A percentile compares a stretch with the other conserved stretches of the same genome.
Conservation (phyloP, 1,140 invertebrate species). For the Doryteuthis pealeii region DNA sequence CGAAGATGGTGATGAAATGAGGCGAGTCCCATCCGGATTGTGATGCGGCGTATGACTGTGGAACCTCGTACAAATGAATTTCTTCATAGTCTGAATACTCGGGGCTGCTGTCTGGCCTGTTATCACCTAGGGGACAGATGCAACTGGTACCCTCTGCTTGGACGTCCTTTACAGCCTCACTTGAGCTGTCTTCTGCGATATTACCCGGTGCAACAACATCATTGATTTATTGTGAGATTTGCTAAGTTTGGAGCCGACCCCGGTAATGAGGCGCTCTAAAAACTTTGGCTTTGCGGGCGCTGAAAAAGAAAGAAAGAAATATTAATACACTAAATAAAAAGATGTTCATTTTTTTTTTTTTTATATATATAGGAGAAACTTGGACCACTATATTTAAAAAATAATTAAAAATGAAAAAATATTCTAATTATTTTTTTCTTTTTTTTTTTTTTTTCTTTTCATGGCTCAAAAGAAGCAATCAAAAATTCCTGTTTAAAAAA, state of each 20-base stretch:
- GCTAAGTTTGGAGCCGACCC: conserved; percentile 22
- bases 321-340: background rate
- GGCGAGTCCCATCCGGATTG: conserved; percentile 11
- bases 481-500: background rate
- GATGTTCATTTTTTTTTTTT: background rate
- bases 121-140: background rate
- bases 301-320: conserved; percentile 25
- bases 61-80: conserved; percentile 16
- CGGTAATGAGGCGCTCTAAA: conserved; percentile 36
- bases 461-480: background rate
- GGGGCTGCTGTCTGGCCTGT: background rate
- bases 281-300: conserved; percentile 43
- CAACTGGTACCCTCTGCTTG: conserved; percentile 1
- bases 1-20: conserved; percentile 27
- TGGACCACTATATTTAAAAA: background rate
- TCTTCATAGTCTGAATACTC: conserved; percentile 13
- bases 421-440: conserved; percentile 7
- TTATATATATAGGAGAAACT: background rate
- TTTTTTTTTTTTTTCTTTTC: background rate
- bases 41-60: conserved; percentile 4
- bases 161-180: conserved; percentile 19
- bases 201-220: conserved; percentile 9
- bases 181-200: conserved; percentile 13
- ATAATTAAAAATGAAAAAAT: background rate
- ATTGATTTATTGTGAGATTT: conserved; percentile 23